A percentile compares a stretch with the other conserved stretches of the same genome.
Conservation (phyloP, 1,140 invertebrate species). For the Drosophila yakuba region DNA sequence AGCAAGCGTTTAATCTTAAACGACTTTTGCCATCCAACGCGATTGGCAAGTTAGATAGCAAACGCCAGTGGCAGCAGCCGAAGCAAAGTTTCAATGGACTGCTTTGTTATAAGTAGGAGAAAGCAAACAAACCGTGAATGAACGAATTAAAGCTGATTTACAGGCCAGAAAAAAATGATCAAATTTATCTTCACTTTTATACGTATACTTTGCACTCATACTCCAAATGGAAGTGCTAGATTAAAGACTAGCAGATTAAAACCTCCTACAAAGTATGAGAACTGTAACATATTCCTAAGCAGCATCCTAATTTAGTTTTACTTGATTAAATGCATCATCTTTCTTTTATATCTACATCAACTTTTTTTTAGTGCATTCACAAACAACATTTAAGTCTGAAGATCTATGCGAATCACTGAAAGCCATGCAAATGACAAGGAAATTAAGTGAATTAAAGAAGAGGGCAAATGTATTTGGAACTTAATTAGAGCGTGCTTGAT, state of each 20-base stretch:
- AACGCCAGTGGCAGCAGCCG: constrained; percentile 33
- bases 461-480: constrained; percentile 30
- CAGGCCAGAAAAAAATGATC: background rate
- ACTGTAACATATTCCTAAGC: background rate
- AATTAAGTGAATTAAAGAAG: constrained; percentile 40
- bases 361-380: constrained; percentile 1
- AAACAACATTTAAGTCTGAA: constrained; percentile 1
- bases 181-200: background rate
- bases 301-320: background rate
- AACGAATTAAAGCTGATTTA: constrained; percentile 22
- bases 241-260: background rate
- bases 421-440: constrained; percentile 44
- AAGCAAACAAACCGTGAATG: background rate
- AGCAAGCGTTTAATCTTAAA: constrained; percentile 78
- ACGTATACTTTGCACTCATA: background rate
- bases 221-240: too few relatives aligned
- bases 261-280: too few relatives aligned
- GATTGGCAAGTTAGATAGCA: constrained; percentile 41
- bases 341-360: background rate
- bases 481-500: constrained; percentile 44
- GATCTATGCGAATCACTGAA: constrained; percentile 20
- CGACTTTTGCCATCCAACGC: constrained; percentile 40
- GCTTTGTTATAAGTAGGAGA: constrained; percentile 48
- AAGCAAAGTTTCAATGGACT: constrained; percentile 46
- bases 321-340: background rate